Evolutionary conservation across 64 coral and sea anemone species (phyloP).

Genomic region (Montipora cactus): DNA sequence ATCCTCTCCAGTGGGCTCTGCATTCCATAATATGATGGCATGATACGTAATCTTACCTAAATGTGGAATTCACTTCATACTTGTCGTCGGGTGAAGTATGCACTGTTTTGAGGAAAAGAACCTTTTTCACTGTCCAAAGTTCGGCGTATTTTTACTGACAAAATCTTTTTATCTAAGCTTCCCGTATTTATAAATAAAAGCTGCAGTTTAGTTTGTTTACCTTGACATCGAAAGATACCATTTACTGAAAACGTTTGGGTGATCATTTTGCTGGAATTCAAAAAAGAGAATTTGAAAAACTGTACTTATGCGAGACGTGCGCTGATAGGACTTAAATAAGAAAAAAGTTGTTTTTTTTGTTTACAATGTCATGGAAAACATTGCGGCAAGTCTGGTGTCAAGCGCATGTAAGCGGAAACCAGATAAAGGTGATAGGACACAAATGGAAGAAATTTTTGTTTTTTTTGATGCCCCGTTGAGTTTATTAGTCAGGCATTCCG

Average conservation of each 20-base stretch:
- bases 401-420: too few species aligned
- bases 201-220: neutral
- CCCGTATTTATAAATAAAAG: conserved; percentile 31
- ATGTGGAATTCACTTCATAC: conserved; percentile 15
- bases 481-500: neutral
- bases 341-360: too few species aligned
- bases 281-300: neutral
- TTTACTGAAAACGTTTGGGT: neutral
- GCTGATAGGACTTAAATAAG: too few species aligned
- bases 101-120: neutral
- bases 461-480: neutral
- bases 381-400: too few species aligned
- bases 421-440: too few species aligned
- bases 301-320: neutral
- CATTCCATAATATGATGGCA: too few species aligned
- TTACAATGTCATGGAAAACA: too few species aligned
- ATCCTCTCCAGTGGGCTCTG: neutral
- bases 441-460: too few species aligned
- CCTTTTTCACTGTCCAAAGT: neutral
- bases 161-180: conserved; percentile 1
- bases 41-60: neutral
- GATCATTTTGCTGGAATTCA: neutral
- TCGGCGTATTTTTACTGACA: neutral
- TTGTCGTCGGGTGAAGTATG: neutral
- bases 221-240: neutral